Base-by-base conservation (phyloP, 2,113 vertebrate species). In the Spermophilus dauricus region DNA sequence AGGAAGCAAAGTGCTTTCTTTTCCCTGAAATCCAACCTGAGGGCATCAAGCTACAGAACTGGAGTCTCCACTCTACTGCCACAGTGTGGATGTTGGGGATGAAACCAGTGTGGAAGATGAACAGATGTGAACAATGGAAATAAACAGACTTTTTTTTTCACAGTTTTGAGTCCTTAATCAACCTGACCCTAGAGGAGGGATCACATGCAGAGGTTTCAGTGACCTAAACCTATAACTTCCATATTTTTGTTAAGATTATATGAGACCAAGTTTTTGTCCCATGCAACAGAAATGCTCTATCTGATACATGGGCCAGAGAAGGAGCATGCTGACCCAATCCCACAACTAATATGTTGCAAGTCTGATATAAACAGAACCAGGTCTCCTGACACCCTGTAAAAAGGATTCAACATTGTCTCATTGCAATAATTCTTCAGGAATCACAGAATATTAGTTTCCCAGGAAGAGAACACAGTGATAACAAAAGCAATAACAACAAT, bases 51-150 rank as follows among this genome's bases (percentile, higher is more conserved):
- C 34, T 96, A 67, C 84, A 30, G 51, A 58, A 39, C 8, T 48
- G 13, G 45, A 67, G 86, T 84, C 58, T 61, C 78, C 84, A 73
- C 87, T 89, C 63, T 61, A 76, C 32, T 89, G 70, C 51, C 20
- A 45, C 82, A 96, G 89, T 67, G 83, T 83, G 89, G 90, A 86
- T 6, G 39, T 48, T 89, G 80, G 80, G 80, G 95, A 93, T 53
- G 11, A 91, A 81, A 65, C 70, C 56, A 97, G 30, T 4, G 9
- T 48, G 5, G 67, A 95, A 72, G 85, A 97, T 78, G 51, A 93
- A 91, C 26, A 93, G 70, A 87, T 61, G 77, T 91, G 67, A 95
- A 11, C 83, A 89, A 86, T n/a, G 16, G 70, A 70, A 42, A 85
- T 16, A 34, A 42, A 89, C 22, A 67, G 63, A 76, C 8, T 9